phyloP scores from a whole-genome alignment of 2,888 invertebrate genomes.

The Nebria salina region DNA sequence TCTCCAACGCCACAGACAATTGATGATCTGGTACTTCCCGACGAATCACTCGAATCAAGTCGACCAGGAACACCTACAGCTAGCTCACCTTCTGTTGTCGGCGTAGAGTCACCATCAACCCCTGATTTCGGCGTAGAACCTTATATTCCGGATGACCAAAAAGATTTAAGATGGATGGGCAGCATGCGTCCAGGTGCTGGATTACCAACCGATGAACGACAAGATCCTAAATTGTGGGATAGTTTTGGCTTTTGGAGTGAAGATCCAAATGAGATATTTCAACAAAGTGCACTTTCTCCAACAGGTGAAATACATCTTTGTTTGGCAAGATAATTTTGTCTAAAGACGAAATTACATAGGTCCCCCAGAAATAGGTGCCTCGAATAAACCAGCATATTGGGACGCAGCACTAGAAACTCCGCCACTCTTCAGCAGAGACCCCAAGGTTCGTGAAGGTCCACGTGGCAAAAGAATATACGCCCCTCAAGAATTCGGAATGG shows the following conservation, averaged over 20 bases:
- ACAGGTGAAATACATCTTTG: constrained; percentile 13
- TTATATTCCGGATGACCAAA: constrained; percentile 9
- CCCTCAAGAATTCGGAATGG: constrained; percentile 50
- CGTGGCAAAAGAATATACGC: constrained; percentile 46
- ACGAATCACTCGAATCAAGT: constrained; percentile 10
- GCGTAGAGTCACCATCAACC: background rate
- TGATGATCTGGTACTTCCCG: background rate
- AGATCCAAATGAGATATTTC: constrained; percentile 34
- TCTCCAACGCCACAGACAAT: background rate
- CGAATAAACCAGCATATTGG: constrained; percentile 19
- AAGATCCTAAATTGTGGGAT: constrained; percentile 32
- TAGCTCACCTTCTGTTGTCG: background rate
- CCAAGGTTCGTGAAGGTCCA: constrained; percentile 48
- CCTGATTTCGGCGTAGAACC: constrained; percentile 8
- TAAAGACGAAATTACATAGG: background rate
- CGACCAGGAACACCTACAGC: background rate
- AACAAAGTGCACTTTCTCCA: constrained; percentile 27
- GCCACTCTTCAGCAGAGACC: constrained; percentile 52
- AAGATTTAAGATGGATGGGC: constrained; percentile 26
- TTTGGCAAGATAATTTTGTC: too few relatives aligned
- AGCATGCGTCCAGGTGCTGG: constrained; percentile 16
- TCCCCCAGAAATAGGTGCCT: background rate
- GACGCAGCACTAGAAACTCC: constrained; percentile 51
- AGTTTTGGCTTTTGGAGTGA: constrained; percentile 36
- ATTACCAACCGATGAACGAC: constrained; percentile 32